These are phyloP conservation scores for Sarcophaga carnaria DNA, from an alignment of 2,888 invertebrate genomes.

Conservation along the genomic window DNA sequence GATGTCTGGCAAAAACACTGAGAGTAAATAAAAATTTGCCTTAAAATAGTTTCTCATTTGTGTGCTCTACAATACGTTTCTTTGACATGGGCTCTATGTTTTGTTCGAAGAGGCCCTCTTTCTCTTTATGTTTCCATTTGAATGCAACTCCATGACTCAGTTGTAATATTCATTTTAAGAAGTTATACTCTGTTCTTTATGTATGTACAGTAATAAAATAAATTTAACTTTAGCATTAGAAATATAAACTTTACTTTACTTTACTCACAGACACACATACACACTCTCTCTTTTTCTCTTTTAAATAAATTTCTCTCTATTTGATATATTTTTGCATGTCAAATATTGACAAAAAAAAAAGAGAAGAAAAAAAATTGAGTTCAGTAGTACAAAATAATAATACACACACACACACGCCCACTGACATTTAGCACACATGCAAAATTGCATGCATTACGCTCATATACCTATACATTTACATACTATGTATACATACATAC, in stretches of 20 bases:
- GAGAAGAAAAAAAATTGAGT: constrained; percentile 48
- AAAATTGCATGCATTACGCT: too few relatives aligned
- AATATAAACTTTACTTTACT: constrained; percentile 37
- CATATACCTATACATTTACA: neutral
- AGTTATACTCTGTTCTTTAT: neutral
- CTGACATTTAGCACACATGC: too few relatives aligned
- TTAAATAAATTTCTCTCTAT: neutral
- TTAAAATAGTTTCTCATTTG: too few relatives aligned
- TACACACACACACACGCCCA: neutral
- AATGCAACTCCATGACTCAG: too few relatives aligned
- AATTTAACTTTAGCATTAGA: constrained; percentile 48
- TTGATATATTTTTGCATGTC: constrained; percentile 63
- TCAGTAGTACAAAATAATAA: constrained; percentile 43
- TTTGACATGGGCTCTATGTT: accelerated
- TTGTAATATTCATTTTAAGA: too few relatives aligned
- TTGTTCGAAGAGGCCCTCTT: too few relatives aligned
- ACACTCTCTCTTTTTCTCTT: neutral
- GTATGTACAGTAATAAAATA: constrained; percentile 4
- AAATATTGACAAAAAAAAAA: constrained; percentile 42
- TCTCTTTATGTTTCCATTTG: too few relatives aligned
- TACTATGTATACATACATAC: neutral
- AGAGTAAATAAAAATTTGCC: too few relatives aligned
- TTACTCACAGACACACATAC: neutral
- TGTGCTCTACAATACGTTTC: too few relatives aligned
- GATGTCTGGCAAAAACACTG: too few relatives aligned